These are phyloP conservation scores for Proisotoma minuta DNA, from an alignment of 2,888 invertebrate genomes.

Conservation along the genomic window DNA sequence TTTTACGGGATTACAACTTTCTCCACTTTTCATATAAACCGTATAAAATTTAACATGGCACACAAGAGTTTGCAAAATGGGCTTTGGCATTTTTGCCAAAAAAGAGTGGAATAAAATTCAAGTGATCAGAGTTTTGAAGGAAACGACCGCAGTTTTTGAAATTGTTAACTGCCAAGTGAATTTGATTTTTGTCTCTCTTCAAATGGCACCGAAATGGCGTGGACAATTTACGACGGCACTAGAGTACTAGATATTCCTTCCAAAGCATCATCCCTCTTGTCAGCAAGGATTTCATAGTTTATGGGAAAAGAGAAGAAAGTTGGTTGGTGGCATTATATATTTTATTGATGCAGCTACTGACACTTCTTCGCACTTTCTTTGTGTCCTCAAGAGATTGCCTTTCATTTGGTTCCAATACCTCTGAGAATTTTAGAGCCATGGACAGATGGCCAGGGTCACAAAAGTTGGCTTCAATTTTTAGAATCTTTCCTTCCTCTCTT, in stretches of 20 bases:
- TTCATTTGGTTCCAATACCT: slow-evolving; percentile 6
- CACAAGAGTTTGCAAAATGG: no score
- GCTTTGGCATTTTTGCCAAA: no score
- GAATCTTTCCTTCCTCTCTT: neutral
- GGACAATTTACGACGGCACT: slow-evolving; percentile 3
- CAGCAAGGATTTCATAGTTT: neutral
- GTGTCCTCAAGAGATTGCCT: neutral
- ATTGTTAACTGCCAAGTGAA: neutral
- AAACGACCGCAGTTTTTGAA: neutral
- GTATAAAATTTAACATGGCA: neutral
- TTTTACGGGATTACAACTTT: slow-evolving; percentile 12
- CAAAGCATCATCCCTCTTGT: slow-evolving; percentile 2
- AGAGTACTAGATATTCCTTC: neutral
- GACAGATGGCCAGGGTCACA: slow-evolving; percentile 13
- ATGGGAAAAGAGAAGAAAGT: neutral
- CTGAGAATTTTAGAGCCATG: slow-evolving; percentile 7
- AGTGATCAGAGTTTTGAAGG: no score
- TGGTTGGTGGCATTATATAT: neutral
- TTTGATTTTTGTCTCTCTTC: neutral
- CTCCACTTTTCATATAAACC: neutral
- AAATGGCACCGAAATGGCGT: neutral
- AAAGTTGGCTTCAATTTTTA: slow-evolving; percentile 9
- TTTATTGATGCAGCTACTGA: slow-evolving; percentile 15
- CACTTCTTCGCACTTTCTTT: slow-evolving; percentile 7
- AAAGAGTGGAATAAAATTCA: no score